Evolutionary conservation across 2,113 vertebrate species (phyloP), one percentile per base, ranked within the genome.

Genomic region (Cyprinodon tularosa): DNA sequence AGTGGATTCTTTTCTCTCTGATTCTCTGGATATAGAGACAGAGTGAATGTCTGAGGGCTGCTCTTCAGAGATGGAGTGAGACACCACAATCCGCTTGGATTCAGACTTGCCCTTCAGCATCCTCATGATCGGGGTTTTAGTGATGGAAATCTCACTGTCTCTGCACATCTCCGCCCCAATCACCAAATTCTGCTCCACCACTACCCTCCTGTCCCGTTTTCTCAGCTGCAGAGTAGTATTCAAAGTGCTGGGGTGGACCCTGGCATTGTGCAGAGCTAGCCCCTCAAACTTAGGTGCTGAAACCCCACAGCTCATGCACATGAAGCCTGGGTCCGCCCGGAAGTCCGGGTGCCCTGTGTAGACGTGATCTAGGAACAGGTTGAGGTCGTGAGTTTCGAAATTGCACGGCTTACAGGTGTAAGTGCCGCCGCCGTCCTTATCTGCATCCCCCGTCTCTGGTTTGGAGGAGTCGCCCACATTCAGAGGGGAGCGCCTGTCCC

Each of bases 111-210:
- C 95, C 90, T 97, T 99, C 85, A 98, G 95, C 94, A 96, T 97
- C 91, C 96, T 98, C 97, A 99, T 99, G 85, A 99, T 99, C 36
- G 98, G 98, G 0, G 96, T 98, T 94, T 98, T 99, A 78, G 96
- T 98, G 82, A 99, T 97, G 48, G 96, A 96, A 86, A 99, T 98
- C 86, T 97, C 98, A 0, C 93, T 84, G 4, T 95, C 94, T 77
- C 90, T 94, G 48, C 76, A 93, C 36, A 0, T 93, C 90, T 22
- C 89, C 72, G 66, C 78, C 93, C 76, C 83, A 0, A 68, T 59
- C 37, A 91, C 68, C 50, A 96, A 61, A 60, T 87, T 96, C 90
- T 99, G 98, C 84, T 99, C 97, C 80, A 99, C 96, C 0, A 95
- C 88, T 0, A 91, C 84, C 14, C 87, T 95, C 64, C 84, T 90